Base-by-base conservation (phyloP, 1,140 invertebrate species). In the Lucilia sericata region DNA sequence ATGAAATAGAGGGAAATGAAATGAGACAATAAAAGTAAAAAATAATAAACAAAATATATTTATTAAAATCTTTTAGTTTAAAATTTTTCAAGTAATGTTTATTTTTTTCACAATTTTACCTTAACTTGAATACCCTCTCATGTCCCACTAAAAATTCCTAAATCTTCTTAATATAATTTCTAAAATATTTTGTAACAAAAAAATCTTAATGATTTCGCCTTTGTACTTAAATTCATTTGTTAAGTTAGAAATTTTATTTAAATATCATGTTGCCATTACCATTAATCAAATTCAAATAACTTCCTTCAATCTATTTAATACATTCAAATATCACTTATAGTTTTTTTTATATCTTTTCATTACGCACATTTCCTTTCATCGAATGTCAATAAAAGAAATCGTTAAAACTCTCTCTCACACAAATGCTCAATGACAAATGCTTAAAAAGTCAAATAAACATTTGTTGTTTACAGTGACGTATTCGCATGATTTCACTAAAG, bases 251-350 rank as follows among this genome's bases (percentile, higher is more conserved):
- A 51, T 55, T 55, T 12, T 55, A 55, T 55, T 55, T n/a, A n/a
- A 60, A 60, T 60, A 60, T 60, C 14, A 17, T 60, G 42, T 42
- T 60, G 5, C 55, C 13, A 60, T 17, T 60, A 5, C n/a, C 51
- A 60, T 60, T 60, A 60, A 60, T 60, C 55, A 60, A 60, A 60
- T 60, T 60, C 55, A n/a, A 60, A 60, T 60, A 60, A 60, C 55
- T 60, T 60, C 55, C 55, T 60, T n/a, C 14, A 60, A 60, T 60
- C 55, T n/a, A 42, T 42, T 42, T 42, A 10, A 42, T 42, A 42
- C 10, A 42, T 42, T 42, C 42, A 42, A 42, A 42, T 42, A 42
- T 42, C 42, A 42, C 42, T 42, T 42, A 42, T 42, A 8, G 42
- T 42, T 42, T 42, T 42, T 30, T 42, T 42, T 42, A 42, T 42